Base-by-base conservation (phyloP, 64 coral and sea anemone species). In the Montipora efflorescens region DNA sequence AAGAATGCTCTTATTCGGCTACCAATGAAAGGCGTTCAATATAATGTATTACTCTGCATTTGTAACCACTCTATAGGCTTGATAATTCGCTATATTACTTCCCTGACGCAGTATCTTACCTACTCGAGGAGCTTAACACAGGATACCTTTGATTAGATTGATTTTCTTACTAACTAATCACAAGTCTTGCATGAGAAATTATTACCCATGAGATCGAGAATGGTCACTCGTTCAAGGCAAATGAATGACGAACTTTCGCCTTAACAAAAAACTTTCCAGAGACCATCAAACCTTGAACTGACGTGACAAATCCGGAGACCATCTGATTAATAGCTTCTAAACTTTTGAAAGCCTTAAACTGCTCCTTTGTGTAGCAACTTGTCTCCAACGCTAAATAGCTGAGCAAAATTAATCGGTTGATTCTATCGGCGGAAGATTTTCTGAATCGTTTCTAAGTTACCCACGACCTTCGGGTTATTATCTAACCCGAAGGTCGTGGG, bases 201-300 rank as follows among this genome's bases (percentile, higher is more conserved):
- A 36, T 36, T 36, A 36, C 36, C 36, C 36, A 36, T 36, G 36
- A 36, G 36, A 36, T 36, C 36, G 36, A 36, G 36, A 36, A 36
- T 36, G 75, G 23, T 92, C 94, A 79, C 86, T 95, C 81, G 91
- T 95, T 82, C 11, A 36, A 36, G 36, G 36, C 16, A 14, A 18
- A 19, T 59, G 80, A 82, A 28, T 66, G 80, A 28, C 53, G 53
- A 82, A 82, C 80, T 16, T 82, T 82, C 5, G 8, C 80, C 28
- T 46, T 44, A 13, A 82, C 80, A 87, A 87, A 59, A 87, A 7
- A 71, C 36, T 70, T 70, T 87, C 68, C 83, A 9, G 44, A 87
- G 14, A 68, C 36, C 28, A 62, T 25, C 28, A 70, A 16, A 13
- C 62, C 57, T 73, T 48, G 83, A 50, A 70, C 83, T 2, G 44